These are phyloP conservation scores for Carabus problematicus DNA, from an alignment of 2,888 invertebrate genomes.

Conservation along the genomic window DNA sequence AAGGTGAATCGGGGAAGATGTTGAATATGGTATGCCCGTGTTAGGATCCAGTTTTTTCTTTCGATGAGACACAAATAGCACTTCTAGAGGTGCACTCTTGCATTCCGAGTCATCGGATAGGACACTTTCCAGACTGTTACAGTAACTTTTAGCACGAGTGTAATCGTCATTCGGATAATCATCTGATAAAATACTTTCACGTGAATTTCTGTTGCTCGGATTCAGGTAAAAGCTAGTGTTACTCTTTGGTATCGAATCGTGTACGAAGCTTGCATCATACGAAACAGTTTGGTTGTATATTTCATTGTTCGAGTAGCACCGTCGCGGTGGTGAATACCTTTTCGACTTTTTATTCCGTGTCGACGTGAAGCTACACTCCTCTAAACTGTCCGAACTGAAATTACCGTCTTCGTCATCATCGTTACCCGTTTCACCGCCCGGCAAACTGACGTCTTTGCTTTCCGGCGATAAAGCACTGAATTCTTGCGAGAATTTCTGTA, in stretches of 20 bases:
- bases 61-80: slow-evolving; percentile 68
- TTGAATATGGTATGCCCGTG: slow-evolving; percentile 15
- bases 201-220: slow-evolving; percentile 72
- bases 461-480: slow-evolving; percentile 48
- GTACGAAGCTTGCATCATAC: slow-evolving; percentile 52
- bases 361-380: slow-evolving; percentile 68
- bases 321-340: slow-evolving; percentile 65
- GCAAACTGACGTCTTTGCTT: neutral
- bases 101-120: slow-evolving; percentile 81
- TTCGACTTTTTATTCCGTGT: slow-evolving; percentile 54
- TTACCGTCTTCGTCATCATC: slow-evolving; percentile 69
- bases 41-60: slow-evolving; percentile 55
- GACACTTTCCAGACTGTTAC: slow-evolving; percentile 81
- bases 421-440: slow-evolving; percentile 31
- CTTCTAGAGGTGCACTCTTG: slow-evolving; percentile 79
- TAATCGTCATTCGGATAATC: slow-evolving; percentile 62
- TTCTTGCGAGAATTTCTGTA: slow-evolving; percentile 57
- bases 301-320: slow-evolving; percentile 81
- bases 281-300: slow-evolving; percentile 63
- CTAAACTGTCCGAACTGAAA: slow-evolving; percentile 81
- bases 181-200: slow-evolving; percentile 80
- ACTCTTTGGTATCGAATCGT: slow-evolving; percentile 60
- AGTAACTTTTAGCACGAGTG: slow-evolving; percentile 68
- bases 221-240: slow-evolving; percentile 85
- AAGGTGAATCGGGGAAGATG: slow-evolving; percentile 9